Evolutionary conservation across 2,888 invertebrate genomes (phyloP), one percentile per base, ranked within the genome.

Genomic region (Oscheius sp.): DNA sequence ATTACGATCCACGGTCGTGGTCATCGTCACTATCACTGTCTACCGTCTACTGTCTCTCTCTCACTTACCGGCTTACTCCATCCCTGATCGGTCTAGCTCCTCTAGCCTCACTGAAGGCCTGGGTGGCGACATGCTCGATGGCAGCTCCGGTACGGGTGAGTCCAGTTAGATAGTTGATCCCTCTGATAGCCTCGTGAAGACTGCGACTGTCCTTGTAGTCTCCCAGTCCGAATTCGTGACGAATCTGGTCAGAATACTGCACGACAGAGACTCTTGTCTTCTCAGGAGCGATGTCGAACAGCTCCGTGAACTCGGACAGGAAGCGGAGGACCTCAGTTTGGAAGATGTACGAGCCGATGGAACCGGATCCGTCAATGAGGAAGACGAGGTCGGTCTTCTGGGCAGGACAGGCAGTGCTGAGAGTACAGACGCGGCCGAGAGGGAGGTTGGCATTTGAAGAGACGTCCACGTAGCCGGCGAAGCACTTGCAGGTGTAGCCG

Each of bases 361-460:
- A 85, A 42, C 88, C 88, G 51, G 85, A 85, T 29, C 88, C 88
- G 72, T 88, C 88, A 66, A 88, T 78, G 48, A 88, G 76, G 79
- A 88, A 88, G 29, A 88, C 84, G 51, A 88, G 77, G 66, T 88
- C 88, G 13, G 88, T 86, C n/a, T 78, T 77, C 48, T 86, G 87
- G n/a, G 79, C 80, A 10, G 86, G 85, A 70, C 80, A 89, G 21
- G 81, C 76, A 21, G 88, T 88, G 70, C 85, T 84, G 9, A 88
- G 81, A 21, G 88, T 86, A 79, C 89, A 89, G 51, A 87, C 88
- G 51, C 88, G 77, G 48, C 89, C 89, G n/a, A 84, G 85, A 29
- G 83, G 84, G 37, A 88, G 82, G 53, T 84, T 82, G 13, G 88
- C 88, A 63, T 82, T 85, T 5, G 81, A 77, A 13, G 87, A 88